Percentiles rank a stretch among this genome's conserved stretches.
phyloP scores from a whole-genome alignment of 2,113 vertebrate genomes.

The Beaufortia kweichowensis region DNA sequence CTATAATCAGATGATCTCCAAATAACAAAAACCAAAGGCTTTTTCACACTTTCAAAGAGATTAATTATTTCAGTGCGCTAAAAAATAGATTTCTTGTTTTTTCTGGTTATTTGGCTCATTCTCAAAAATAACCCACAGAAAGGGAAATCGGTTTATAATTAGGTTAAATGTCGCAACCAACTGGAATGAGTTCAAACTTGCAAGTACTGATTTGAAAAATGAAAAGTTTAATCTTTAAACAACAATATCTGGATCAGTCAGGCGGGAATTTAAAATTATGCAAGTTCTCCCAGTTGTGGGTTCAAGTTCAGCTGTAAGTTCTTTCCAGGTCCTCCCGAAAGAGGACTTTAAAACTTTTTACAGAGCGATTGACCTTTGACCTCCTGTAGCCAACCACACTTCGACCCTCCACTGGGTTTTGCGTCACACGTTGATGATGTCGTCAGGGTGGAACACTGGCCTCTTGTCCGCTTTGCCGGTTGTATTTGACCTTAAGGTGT shows the following conservation, averaged over 20 bases:
- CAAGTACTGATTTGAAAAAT: neutral
- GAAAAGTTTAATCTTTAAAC: neutral
- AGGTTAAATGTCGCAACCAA: too few relatives aligned
- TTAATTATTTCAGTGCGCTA: neutral
- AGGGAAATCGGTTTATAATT: neutral
- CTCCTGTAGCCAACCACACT: conserved; percentile 20
- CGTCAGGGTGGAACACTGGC: conserved; percentile 6
- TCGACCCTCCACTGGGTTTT: conserved; percentile 35
- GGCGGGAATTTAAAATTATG: neutral
- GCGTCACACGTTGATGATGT: conserved; percentile 33
- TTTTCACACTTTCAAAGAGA: neutral
- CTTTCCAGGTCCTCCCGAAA: neutral
- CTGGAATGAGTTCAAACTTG: too few relatives aligned
- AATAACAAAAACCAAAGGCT: neutral
- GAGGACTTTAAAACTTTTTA: neutral
- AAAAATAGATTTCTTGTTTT: too few relatives aligned
- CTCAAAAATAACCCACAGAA: neutral
- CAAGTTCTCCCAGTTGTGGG: too few relatives aligned
- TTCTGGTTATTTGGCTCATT: neutral
- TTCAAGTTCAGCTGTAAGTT: neutral
- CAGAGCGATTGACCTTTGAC: neutral
- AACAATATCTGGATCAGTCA: neutral
- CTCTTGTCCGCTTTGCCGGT: conserved; percentile 22
- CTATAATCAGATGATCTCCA: neutral
- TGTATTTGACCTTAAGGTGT: conserved; percentile 16